These are phyloP conservation scores for Nemotelus nigrinus DNA, from an alignment of 2,888 invertebrate species.

Conservation along the genomic window DNA sequence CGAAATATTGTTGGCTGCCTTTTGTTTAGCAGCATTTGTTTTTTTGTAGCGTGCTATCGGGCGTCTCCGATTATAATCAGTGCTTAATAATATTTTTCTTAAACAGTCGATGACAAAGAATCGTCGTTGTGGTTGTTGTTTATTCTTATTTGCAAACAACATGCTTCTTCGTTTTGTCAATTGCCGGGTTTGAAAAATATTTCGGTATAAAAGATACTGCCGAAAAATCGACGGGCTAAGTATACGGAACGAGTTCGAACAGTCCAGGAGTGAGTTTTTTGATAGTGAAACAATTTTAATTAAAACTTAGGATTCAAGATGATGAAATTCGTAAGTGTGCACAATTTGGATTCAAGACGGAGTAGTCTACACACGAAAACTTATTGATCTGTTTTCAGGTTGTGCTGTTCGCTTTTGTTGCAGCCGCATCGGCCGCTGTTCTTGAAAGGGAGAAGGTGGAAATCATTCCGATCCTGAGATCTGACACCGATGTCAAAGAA, in stretches of 20 bases:
- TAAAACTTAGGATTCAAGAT: slow-evolving; percentile 21
- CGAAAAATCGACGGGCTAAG: slow-evolving; percentile 19
- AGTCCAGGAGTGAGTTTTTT: background rate
- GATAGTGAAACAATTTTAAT: background rate
- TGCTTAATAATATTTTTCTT: slow-evolving; percentile 29
- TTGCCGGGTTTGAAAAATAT: slow-evolving; percentile 8
- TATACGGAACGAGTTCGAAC: slow-evolving; percentile 23
- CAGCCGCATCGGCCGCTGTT: slow-evolving; percentile 58
- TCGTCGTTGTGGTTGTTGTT: slow-evolving; percentile 19
- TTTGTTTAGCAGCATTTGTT: background rate
- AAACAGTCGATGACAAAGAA: slow-evolving; percentile 36
- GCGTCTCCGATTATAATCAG: slow-evolving; percentile 22
- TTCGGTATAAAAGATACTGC: slow-evolving; percentile 43
- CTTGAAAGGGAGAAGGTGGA: slow-evolving; percentile 46
- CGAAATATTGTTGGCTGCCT: background rate
- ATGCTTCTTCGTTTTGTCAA: slow-evolving; percentile 17
- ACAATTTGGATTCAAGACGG: background rate
- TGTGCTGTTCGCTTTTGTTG: slow-evolving; percentile 48
- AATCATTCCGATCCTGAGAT: slow-evolving; percentile 59
- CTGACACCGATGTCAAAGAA: slow-evolving; percentile 56
- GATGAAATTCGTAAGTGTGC: slow-evolving; percentile 42
- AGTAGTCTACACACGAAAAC: background rate
- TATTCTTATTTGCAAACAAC: background rate
- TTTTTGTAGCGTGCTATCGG: background rate
- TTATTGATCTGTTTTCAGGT: slow-evolving; percentile 40